These are phyloP conservation scores for Zaprionus inermis DNA, from an alignment of 1,140 invertebrate genomes.

Conservation along the genomic window DNA sequence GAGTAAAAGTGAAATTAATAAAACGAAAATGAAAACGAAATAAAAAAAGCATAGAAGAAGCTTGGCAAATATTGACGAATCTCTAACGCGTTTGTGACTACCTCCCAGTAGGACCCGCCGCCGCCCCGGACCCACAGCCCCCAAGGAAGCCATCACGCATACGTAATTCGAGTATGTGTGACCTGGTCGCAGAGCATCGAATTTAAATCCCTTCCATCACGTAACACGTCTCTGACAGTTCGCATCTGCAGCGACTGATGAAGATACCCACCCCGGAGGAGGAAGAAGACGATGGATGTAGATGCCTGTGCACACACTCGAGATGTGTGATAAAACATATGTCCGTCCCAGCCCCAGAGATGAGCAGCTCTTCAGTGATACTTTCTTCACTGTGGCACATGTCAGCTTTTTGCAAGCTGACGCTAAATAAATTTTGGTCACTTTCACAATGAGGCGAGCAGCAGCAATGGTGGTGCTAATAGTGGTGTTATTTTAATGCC, in stretches of 20 bases:
- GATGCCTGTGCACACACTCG: slow-evolving; percentile 6
- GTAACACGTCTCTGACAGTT: slow-evolving; percentile 31
- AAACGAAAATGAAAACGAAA: slow-evolving; percentile 57
- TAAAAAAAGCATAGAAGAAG: slow-evolving; percentile 54
- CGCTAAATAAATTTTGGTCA: slow-evolving; percentile 60
- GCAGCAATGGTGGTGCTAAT: slow-evolving; percentile 2
- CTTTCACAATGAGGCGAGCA: slow-evolving; percentile 57
- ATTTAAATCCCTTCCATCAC: slow-evolving; percentile 30
- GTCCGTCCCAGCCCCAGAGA: slow-evolving; percentile 44
- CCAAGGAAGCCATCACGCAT: slow-evolving; percentile 43
- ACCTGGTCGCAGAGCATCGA: slow-evolving; percentile 17
- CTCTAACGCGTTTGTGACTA: slow-evolving; percentile 33
- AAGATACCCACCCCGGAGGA: neutral
- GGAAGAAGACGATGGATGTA: neutral
- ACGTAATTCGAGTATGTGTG: slow-evolving; percentile 35
- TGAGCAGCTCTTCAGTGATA: slow-evolving; percentile 31
- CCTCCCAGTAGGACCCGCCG: slow-evolving; percentile 1
- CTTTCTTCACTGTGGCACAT: slow-evolving; percentile 55
- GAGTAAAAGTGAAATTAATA: slow-evolving; percentile 82
- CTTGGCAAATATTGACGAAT: slow-evolving; percentile 72
- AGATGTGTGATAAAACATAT: slow-evolving; percentile 45
- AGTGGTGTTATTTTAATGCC: slow-evolving; percentile 1
- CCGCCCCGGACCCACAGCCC: neutral
- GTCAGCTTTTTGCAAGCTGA: slow-evolving; percentile 40
- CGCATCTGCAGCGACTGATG: neutral